These are phyloP conservation scores for Premnoplex brunnescens DNA, from an alignment of 2,797 vertebrate species.

Conservation along the genomic window DNA sequence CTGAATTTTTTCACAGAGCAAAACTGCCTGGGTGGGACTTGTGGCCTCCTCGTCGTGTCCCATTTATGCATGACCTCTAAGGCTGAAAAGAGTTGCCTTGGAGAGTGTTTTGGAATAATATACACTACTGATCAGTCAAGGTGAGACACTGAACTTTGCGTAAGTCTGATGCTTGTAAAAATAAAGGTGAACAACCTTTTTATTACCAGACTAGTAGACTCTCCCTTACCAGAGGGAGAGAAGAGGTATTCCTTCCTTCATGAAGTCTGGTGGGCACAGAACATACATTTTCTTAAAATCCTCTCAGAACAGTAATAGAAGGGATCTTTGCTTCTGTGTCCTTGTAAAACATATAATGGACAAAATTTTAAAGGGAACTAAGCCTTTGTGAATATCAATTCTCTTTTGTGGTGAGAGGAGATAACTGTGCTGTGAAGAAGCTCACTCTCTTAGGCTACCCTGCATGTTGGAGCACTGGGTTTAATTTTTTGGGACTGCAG, in stretches of 20 bases:
- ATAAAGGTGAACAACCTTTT: not conserved
- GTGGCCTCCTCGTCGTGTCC: accelerated
- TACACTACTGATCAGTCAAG: not conserved
- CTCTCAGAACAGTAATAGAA: not conserved
- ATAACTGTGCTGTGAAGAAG: not conserved
- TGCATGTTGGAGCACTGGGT: not conserved
- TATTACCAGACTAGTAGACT: not conserved
- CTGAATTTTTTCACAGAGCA: not conserved
- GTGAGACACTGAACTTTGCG: not conserved
- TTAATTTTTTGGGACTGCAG: not conserved
- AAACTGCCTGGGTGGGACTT: not conserved
- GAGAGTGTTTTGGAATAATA: not conserved
- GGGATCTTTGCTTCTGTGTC: not conserved
- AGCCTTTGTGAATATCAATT: not conserved
- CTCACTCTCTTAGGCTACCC: not conserved
- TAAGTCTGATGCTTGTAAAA: not conserved
- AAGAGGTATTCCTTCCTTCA: not conserved
- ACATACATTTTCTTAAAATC: not conserved
- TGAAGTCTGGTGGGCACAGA: not conserved
- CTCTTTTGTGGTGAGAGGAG: not conserved
- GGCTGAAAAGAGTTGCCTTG: not conserved
- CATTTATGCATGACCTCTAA: not conserved
- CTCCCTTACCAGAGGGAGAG: not conserved
- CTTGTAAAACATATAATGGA: not conserved
- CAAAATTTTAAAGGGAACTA: not conserved